phyloP scores from a whole-genome alignment of 2,888 invertebrate genomes.

The Philereme vetulata region DNA sequence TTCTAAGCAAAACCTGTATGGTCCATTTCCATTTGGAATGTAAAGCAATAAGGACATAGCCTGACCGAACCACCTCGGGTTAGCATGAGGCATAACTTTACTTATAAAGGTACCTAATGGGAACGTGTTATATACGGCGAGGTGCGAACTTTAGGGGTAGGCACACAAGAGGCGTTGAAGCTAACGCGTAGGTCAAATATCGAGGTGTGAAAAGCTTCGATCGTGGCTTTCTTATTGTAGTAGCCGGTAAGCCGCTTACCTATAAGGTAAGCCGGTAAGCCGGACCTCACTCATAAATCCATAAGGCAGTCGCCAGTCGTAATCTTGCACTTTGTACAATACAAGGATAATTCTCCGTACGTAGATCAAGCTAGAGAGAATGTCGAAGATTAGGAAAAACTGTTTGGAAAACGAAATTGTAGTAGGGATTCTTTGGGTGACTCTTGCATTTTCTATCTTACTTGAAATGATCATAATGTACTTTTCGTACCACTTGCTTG shows the following conservation, averaged over 20 bases:
- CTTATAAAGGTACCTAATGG: constrained; percentile 58
- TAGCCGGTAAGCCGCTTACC: constrained; percentile 75
- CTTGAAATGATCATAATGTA: too few species aligned
- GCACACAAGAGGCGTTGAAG: constrained; percentile 78
- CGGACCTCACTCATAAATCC: constrained; percentile 69
- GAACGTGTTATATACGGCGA: constrained; percentile 69
- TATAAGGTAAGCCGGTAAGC: constrained; percentile 75
- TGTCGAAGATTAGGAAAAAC: too few species aligned
- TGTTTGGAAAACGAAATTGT: too few species aligned
- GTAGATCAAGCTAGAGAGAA: too few species aligned
- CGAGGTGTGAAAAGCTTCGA: constrained; percentile 80
- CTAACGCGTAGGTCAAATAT: constrained; percentile 76
- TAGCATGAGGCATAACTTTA: constrained; percentile 7
- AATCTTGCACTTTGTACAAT: constrained; percentile 18
- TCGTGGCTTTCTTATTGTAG: constrained; percentile 69
- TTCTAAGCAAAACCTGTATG: background rate
- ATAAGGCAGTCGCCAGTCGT: constrained; percentile 32
- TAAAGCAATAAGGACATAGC: constrained; percentile 1
- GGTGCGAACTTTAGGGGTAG: constrained; percentile 79
- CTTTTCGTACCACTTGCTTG: too few species aligned
- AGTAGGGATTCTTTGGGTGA: too few species aligned
- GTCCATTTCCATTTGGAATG: background rate
- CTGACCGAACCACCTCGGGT: background rate
- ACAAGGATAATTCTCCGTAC: constrained; percentile 4
- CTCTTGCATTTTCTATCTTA: too few species aligned